These are phyloP conservation scores for Apodemus speciosus DNA, from an alignment of 2,113 vertebrate genomes.

Conservation along the genomic window DNA sequence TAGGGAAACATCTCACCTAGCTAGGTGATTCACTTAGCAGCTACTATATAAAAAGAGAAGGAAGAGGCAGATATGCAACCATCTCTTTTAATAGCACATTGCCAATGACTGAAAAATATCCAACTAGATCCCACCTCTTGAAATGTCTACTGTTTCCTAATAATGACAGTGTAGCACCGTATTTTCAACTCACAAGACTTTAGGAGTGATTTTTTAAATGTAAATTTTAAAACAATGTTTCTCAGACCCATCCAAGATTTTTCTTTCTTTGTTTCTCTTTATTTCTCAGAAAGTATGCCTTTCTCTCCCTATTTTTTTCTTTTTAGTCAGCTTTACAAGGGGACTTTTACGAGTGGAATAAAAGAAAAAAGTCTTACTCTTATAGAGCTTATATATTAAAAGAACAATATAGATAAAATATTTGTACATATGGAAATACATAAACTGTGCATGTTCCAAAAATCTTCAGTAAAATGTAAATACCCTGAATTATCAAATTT, in stretches of 20 bases:
- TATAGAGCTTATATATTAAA: neutral
- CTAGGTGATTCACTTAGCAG: neutral
- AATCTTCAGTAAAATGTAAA: neutral
- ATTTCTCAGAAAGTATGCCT: no score
- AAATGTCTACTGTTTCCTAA: neutral
- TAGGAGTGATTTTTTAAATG: neutral
- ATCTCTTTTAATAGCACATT: neutral
- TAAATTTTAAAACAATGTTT: neutral
- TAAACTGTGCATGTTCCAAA: neutral
- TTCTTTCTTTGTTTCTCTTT: neutral
- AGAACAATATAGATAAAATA: neutral
- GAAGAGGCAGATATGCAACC: neutral
- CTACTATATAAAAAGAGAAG: neutral
- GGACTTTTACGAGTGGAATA: neutral
- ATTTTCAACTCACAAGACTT: neutral
- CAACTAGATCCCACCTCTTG: no score
- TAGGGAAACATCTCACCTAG: rapidly evolving
- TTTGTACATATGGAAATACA: neutral
- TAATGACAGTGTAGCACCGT: rapidly evolving
- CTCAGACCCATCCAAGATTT: neutral
- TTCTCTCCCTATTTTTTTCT: neutral
- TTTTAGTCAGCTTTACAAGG: neutral
- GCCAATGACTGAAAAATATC: neutral
- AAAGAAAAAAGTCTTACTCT: neutral
- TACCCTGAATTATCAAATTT: neutral